Conservation (phyloP, 2,797 vertebrate genomes). For the Enteromius thamalakanensis region DNA sequence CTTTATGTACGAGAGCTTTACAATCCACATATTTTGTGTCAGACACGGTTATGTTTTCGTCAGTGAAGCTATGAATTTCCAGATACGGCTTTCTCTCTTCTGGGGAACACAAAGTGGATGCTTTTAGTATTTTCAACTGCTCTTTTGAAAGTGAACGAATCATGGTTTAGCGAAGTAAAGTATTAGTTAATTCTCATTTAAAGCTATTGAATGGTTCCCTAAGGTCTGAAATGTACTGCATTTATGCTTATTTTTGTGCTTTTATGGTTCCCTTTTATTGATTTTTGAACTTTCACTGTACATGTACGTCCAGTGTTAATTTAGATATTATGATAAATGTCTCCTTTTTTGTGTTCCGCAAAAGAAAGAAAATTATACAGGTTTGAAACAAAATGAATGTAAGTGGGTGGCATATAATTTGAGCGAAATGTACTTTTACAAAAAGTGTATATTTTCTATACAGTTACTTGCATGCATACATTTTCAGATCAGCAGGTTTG, state of each 20-base stretch:
- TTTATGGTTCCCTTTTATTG: no score
- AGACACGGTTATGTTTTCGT: neutral
- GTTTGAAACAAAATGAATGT: neutral
- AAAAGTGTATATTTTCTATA: neutral
- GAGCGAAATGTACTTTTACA: neutral
- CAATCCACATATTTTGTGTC: conserved; percentile 11
- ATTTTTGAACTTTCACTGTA: neutral
- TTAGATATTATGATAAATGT: neutral
- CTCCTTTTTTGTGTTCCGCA: neutral
- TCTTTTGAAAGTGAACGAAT: neutral
- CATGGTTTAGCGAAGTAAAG: neutral
- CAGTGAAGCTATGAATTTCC: neutral
- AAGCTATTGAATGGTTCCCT: neutral
- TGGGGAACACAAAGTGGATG: neutral
- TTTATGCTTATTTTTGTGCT: neutral
- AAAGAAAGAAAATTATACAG: neutral
- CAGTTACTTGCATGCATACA: neutral
- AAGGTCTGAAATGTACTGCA: neutral
- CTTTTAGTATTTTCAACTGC: neutral
- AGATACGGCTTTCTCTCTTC: neutral
- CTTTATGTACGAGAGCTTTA: neutral
- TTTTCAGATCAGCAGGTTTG: conserved; percentile 19
- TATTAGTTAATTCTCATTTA: neutral
- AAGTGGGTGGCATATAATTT: neutral
- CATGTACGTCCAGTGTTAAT: neutral